Conservation (phyloP, 2,113 vertebrate genomes). For the Ranitomeya variabilis region DNA sequence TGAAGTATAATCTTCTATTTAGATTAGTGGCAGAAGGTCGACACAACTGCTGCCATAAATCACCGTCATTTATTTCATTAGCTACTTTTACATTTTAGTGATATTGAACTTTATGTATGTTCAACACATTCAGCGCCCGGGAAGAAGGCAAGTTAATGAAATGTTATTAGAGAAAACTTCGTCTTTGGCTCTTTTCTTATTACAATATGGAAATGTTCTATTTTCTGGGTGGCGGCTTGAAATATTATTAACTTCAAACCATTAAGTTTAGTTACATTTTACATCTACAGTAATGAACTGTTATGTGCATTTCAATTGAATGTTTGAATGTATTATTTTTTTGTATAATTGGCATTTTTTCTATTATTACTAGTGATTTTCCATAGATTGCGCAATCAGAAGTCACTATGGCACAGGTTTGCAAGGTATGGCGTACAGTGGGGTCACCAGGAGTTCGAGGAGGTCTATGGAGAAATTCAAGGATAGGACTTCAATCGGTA, state of each 20-base stretch:
- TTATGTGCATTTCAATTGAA: neutral
- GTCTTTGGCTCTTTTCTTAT: neutral
- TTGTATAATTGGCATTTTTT: neutral
- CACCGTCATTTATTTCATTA: slow-evolving; percentile 43
- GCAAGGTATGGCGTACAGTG: too few species aligned
- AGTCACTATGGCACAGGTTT: neutral
- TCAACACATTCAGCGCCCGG: neutral
- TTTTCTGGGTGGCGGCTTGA: neutral
- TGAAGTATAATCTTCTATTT: slow-evolving; percentile 20
- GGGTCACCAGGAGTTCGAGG: too few species aligned
- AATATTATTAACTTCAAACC: neutral
- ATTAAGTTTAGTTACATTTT: neutral
- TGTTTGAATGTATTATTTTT: neutral
- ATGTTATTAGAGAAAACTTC: slow-evolving; percentile 13
- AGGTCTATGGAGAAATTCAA: too few species aligned
- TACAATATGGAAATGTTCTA: slow-evolving; percentile 5
- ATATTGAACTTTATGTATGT: slow-evolving; percentile 37
- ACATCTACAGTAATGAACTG: neutral
- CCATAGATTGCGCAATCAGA: neutral
- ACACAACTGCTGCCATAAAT: slow-evolving; percentile 37
- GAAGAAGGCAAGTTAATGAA: slow-evolving; percentile 21
- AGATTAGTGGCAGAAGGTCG: slow-evolving; percentile 37
- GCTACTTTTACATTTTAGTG: slow-evolving; percentile 3
- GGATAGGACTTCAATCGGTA: too few species aligned
- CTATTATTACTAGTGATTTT: neutral